Base-by-base conservation (phyloP, 2,113 vertebrate species). In the Takifugu bimaculatus region DNA sequence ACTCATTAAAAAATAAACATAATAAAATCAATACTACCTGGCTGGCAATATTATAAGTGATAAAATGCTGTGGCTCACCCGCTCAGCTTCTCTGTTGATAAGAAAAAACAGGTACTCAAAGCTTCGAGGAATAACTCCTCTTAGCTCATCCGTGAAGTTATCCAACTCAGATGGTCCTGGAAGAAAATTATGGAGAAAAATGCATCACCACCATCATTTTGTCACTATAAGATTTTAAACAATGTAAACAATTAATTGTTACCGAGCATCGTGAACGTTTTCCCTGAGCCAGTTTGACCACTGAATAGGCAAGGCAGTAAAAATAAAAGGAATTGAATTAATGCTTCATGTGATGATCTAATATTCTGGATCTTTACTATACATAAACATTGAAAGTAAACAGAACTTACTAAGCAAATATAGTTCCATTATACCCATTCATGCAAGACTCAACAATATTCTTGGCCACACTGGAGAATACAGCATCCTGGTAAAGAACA, bases 261-360 rank as follows among this genome's bases (percentile, higher is more conserved):
- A 98, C 96, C 96, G 81, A 99, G 92, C 96, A 99, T 99, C 11
- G 96, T 98, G 74, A 98, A 98, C 0, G 96, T 98, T 87, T 99
- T 98, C 28, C 96, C 96, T 73, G 96, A 98, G 15, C 96, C 96
- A 1, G 95, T 98, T 84, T 99, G 96, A 47, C 96, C 96, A 84
- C 96, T 98, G 80, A 32, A 84, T 52, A 85, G 61, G 52, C 63
- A 77, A 68, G 7, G 60, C 2, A 51, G 7, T 13, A 64, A 48
- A 25, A 2, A 2, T 3, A 52, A 49, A 26, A 62, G 13, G 1
- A 50, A 61, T 2, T 50, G 2, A 67, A 63, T 11, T 2, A n/a
- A 1, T 32, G 13, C 20, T 44, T 6, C 13, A 32, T 15, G 59
- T 50, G 3, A 43, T 9, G 10, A 50, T 49, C 12, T 50, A 13